Evolutionary conservation across 2,888 invertebrate genomes (phyloP), one percentile per base, ranked within the genome.

Genomic region (Autographa gamma): DNA sequence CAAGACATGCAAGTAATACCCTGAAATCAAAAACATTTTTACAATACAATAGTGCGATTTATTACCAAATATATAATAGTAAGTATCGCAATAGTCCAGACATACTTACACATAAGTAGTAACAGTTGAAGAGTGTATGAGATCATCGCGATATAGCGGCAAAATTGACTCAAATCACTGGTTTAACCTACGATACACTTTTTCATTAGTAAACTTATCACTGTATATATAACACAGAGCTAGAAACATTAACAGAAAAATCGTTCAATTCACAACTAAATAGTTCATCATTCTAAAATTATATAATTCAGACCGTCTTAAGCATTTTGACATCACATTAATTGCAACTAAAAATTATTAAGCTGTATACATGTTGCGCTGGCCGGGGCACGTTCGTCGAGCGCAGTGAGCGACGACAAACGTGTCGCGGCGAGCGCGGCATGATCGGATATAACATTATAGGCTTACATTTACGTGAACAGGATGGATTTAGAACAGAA

Each of bases 91-190:
- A 80, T 80, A 83, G 81, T 85, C 79, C 85, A 87, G 80, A 86
- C 82, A 82, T 83, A 86, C 85, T 88, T 86, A 91, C 82, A 87
- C 72, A 81, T 85, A 88, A 87, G 86, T 91, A 92, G 86, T 88
- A 89, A 90, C 89, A 91, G 89, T 89, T 88, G 85, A 85, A 86
- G 80, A 85, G 90, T 91, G 90, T 88, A 89, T 94, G 95, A 95
- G 95, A 95, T 95, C 95, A 93, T 92, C 88, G 91, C 93, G 74
- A 80, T 84, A 86, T 83, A 89, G 92, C 91, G 88, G 88, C 85
- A 91, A 90, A 93, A 93, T 93, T 93, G 92, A 93, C 93, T 93
- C 93, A 91, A 91, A 90, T 90, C 92, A 93, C 92, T 91, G 89
- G 87, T 91, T 89, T 87, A 87, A 85, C 86, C 89, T 91, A 93